Evolutionary conservation across 2,113 vertebrate species (phyloP).

Genomic region (Cavia aperea): DNA sequence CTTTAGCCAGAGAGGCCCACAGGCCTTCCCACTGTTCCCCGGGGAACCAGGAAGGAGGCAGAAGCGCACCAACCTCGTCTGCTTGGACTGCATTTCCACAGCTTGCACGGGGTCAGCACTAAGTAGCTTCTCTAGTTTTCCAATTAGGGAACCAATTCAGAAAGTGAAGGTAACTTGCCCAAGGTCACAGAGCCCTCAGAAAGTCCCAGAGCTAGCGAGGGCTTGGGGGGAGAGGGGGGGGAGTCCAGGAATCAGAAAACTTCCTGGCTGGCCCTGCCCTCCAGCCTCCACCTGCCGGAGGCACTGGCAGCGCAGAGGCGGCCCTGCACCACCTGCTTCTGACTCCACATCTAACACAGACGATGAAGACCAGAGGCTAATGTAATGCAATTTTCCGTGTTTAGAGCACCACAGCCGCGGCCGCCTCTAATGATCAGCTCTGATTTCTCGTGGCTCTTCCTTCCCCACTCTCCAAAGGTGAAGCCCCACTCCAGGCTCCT

Average conservation of each 20-base stretch:
- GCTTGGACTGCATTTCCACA: not conserved
- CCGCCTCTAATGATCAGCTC: conserved; percentile 63
- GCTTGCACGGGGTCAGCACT: not conserved
- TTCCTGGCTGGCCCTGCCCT: not conserved
- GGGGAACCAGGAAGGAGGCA: fast-evolving
- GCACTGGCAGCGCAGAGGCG: not conserved
- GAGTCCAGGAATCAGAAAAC: not conserved
- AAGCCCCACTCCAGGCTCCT: not conserved
- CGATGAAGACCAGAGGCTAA: conserved; percentile 51
- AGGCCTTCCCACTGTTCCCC: not conserved
- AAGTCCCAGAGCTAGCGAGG: not conserved
- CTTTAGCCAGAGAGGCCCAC: too few relatives aligned
- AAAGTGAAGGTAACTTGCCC: not conserved
- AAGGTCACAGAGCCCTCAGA: conserved; percentile 19
- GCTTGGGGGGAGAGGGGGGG: too few relatives aligned
- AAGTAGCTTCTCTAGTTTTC: not conserved
- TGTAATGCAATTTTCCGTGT: conserved; percentile 61
- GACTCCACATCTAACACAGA: conserved; percentile 41
- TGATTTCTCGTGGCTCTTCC: conserved; percentile 50
- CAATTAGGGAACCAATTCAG: not conserved
- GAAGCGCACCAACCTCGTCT: fast-evolving
- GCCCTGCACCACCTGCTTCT: not conserved
- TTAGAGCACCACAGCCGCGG: conserved; percentile 56
- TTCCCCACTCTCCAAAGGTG: conserved; percentile 15
- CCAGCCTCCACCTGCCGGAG: not conserved